phyloP scores from a whole-genome alignment of 2,888 invertebrate species.

The Eristalis tenax region DNA sequence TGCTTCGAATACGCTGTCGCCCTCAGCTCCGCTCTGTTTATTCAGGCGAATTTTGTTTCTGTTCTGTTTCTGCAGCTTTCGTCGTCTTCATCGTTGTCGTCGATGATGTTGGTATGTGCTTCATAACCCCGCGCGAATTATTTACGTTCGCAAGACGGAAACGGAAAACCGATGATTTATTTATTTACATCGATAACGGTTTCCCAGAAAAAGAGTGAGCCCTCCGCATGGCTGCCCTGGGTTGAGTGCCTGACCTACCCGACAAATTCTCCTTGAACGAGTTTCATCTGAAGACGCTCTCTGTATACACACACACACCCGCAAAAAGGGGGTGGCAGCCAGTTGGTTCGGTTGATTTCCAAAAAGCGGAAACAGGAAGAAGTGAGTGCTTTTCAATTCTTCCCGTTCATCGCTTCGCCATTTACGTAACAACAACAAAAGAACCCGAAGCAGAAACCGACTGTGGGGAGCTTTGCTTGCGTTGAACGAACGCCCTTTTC shows the following conservation, averaged over 20 bases:
- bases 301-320: not conserved
- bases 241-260: constrained; percentile 48
- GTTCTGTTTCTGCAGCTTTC: not conserved
- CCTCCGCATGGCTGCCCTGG: not conserved
- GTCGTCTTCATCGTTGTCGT: not conserved
- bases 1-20: not conserved
- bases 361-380: constrained; percentile 69
- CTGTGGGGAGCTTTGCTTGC: not conserved
- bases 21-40: not conserved
- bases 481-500: constrained; percentile 32
- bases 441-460: not conserved
- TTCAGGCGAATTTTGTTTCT: not conserved
- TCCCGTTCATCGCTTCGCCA: constrained; percentile 69
- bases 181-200: constrained; percentile 58
- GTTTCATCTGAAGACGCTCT: not conserved
- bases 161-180: constrained; percentile 63
- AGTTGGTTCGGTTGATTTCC: not conserved
- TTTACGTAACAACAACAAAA: constrained; percentile 42
- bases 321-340: too few relatives aligned
- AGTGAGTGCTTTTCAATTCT: constrained; percentile 68
- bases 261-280: constrained; percentile 46
- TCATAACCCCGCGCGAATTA: constrained; percentile 20
- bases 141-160: constrained; percentile 55
- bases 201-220: constrained; percentile 15
- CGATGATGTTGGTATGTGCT: not conserved